These are phyloP conservation scores for Orcinus orca DNA, from an alignment of 2,113 vertebrate species.

Conservation along the genomic window DNA sequence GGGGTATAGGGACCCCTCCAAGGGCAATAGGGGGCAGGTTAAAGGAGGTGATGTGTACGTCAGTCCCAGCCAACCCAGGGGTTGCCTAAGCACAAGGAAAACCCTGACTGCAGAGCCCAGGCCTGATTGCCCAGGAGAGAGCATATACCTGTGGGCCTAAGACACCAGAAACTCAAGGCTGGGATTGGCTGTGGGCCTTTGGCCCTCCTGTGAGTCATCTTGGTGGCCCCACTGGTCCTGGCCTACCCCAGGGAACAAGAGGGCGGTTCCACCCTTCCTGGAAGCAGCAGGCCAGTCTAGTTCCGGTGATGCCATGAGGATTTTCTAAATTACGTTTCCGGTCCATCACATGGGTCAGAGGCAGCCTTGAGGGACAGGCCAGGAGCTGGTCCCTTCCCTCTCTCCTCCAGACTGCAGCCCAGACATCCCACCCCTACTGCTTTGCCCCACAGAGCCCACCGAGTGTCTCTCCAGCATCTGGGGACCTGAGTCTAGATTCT, in stretches of 20 bases:
- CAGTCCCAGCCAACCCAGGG: background rate
- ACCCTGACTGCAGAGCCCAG: background rate
- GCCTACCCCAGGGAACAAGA: background rate
- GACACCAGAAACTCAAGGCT: background rate
- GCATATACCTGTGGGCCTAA: background rate
- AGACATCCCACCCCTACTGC: background rate
- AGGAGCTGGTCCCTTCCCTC: background rate
- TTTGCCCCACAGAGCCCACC: too few relatives aligned
- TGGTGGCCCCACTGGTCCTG: background rate
- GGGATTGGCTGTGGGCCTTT: background rate
- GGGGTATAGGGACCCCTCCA: background rate
- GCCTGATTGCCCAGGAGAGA: background rate
- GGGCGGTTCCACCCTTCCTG: background rate
- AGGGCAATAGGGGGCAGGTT: background rate
- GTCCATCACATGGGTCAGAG: background rate
- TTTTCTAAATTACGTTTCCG: background rate
- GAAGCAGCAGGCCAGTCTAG: background rate
- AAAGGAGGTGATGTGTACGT: background rate
- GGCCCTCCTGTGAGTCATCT: background rate
- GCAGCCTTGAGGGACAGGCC: background rate
- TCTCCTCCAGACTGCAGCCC: background rate
- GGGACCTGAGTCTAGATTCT: background rate
- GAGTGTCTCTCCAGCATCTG: background rate
- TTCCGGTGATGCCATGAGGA: background rate
- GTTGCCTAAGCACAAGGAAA: background rate